A percentile compares a stretch with the other conserved stretches of the same genome.
Evolutionary conservation across 1,140 invertebrate species (phyloP).

Genomic region (Nilaparvata lugens): DNA sequence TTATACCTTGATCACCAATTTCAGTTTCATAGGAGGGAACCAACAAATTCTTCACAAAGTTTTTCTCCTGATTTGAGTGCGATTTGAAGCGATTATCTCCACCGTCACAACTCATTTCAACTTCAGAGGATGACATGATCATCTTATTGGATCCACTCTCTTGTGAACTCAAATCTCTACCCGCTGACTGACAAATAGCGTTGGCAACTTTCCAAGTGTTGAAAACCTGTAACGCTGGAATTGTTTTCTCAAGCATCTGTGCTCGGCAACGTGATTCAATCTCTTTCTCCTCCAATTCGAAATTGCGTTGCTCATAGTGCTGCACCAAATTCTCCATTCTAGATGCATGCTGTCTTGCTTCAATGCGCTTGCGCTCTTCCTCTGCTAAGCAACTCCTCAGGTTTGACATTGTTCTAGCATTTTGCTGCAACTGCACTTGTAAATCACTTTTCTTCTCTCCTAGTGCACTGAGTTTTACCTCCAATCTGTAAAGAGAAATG

Average conservation of each 20-base stretch:
- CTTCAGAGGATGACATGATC: not conserved
- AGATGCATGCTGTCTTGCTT: slow-evolving; percentile 20
- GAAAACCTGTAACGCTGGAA: slow-evolving; percentile 54
- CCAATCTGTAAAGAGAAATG: slow-evolving; percentile 24
- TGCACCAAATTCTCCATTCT: slow-evolving; percentile 25
- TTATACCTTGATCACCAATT: not conserved
- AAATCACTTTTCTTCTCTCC: slow-evolving; percentile 27
- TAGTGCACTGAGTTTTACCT: slow-evolving; percentile 24
- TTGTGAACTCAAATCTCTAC: not conserved
- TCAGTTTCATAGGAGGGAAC: not conserved
- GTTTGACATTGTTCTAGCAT: slow-evolving; percentile 19
- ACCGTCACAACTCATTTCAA: not conserved
- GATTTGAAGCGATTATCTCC: not conserved
- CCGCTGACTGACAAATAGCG: not conserved
- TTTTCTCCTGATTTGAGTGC: too few relatives aligned
- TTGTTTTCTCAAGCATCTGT: slow-evolving; percentile 48
- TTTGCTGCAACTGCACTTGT: slow-evolving; percentile 24
- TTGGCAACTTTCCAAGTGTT: slow-evolving; percentile 39
- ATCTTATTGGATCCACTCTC: not conserved
- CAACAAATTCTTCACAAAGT: too few relatives aligned
- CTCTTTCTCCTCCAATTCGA: slow-evolving; percentile 45
- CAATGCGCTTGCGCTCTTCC: slow-evolving; percentile 23
- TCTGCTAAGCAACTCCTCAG: slow-evolving; percentile 19
- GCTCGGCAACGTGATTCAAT: slow-evolving; percentile 47
- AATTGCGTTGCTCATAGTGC: slow-evolving; percentile 46